Conservation (phyloP, 1,140 invertebrate genomes). For the Drosophila sulfurigaster region DNA sequence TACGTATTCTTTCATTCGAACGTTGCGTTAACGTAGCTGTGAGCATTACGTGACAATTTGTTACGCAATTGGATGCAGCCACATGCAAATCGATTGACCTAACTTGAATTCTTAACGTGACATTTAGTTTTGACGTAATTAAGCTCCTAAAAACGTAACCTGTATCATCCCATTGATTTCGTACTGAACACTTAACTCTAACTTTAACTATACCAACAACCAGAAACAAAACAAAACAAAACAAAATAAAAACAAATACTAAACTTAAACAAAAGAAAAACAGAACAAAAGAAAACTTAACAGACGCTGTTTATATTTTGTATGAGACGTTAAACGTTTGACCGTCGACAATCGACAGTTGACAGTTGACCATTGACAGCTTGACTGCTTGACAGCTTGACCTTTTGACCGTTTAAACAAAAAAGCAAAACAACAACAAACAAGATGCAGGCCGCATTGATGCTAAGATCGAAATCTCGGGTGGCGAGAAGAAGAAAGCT, state of each 20-base stretch:
- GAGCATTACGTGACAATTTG: constrained; percentile 42
- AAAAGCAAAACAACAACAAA: constrained; percentile 86
- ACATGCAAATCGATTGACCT: constrained; percentile 40
- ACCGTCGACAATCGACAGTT: background rate
- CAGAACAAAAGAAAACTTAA: constrained; percentile 15
- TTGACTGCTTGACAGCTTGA: constrained; percentile 10
- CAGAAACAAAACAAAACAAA: constrained; percentile 5
- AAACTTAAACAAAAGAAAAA: background rate
- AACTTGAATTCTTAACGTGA: constrained; percentile 53
- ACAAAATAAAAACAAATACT: constrained; percentile 1
- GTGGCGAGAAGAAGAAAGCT: constrained; percentile 91
- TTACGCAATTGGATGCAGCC: constrained; percentile 49
- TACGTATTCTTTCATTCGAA: constrained; percentile 63
- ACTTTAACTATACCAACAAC: background rate
- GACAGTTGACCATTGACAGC: background rate
- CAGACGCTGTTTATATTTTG: constrained; percentile 28
- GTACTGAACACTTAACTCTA: constrained; percentile 48
- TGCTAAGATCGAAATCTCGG: constrained; percentile 94
- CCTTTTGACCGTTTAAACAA: constrained; percentile 45
- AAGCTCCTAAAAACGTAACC: constrained; percentile 81
- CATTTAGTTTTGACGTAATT: constrained; percentile 77
- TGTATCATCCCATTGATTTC: constrained; percentile 79
- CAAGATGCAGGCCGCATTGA: constrained; percentile 95
- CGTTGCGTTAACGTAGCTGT: constrained; percentile 48
- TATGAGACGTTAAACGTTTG: constrained; percentile 39